Evolutionary conservation across 2,113 vertebrate species (phyloP), one percentile per base, ranked within the genome.

Genomic region (Chaenogobius annularis): DNA sequence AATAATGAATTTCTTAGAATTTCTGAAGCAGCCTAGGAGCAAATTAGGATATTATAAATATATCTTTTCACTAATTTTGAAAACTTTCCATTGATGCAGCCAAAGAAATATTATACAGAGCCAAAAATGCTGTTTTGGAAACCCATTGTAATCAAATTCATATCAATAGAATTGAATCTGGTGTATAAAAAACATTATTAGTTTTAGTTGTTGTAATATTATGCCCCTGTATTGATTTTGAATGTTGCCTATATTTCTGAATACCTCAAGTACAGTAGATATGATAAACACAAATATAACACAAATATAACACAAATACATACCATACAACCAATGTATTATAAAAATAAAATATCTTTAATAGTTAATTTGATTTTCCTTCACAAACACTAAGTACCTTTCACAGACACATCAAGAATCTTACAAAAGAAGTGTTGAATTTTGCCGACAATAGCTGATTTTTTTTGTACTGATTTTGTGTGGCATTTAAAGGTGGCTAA

Each of bases 261-360:
- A 10, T 26, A 12, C 20, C 9, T 22, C 19, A 52, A n/a, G 50
- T 17, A n/a, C 19, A n/a, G 4, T n/a, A n/a, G 1, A 10, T 7
- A 9, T 40, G 8, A 17, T n/a, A 5, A 19, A 40, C 40, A 43
- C 20, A n/a, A n/a, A n/a, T n/a, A n/a, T n/a, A n/a, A n/a, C n/a
- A 23, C 15, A 23, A 20, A 69, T 22, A 19, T 3, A 56, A 55
- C 5, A 68, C 31, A 68, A 31, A 50, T 17, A 10, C 58, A 72
- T 64, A 80, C 44, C 43, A 71, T 77, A 23, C 68, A 15, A 37
- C 70, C 59, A 71, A 40, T 59, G 50, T 76, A 68, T 82, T 91
- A 87, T 75, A 87, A 92, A 90, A 94, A 93, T 93, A 93, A 84
- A 93, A 64, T 37, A 85, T 90, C 89, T 93, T 93, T 93, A 92